These are phyloP conservation scores for Emmelina monodactyla DNA, from an alignment of 2,888 invertebrate species.

Conservation along the genomic window DNA sequence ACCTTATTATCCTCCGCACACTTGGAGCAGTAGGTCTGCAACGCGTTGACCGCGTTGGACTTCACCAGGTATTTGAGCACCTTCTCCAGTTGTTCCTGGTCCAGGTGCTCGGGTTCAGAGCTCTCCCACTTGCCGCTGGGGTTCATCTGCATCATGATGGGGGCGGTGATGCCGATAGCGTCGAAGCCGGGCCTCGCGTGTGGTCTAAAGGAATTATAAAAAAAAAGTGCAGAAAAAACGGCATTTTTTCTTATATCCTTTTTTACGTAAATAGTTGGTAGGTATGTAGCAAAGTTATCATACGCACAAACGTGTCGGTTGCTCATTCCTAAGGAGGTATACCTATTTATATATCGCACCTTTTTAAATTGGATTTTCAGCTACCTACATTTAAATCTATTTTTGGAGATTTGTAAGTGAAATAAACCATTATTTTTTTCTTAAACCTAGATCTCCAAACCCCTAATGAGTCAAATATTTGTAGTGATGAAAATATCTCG, in stretches of 20 bases:
- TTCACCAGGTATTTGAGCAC: slow-evolving; percentile 38
- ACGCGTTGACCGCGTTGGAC: slow-evolving; percentile 37
- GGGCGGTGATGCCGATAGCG: slow-evolving; percentile 30
- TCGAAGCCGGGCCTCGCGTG: slow-evolving; percentile 34
- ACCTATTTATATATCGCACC: no score
- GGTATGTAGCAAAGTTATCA: neutral
- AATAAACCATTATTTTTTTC: no score
- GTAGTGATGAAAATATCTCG: no score
- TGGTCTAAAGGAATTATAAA: slow-evolving; percentile 32
- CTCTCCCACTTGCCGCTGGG: slow-evolving; percentile 47
- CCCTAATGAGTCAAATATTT: no score
- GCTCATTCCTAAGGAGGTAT: no score
- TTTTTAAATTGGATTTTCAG: no score
- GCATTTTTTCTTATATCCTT: no score
- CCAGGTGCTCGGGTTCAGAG: slow-evolving; percentile 29
- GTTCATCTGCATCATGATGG: slow-evolving; percentile 41
- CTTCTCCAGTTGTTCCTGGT: slow-evolving; percentile 34
- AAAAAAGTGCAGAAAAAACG: no score
- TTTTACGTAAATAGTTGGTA: no score
- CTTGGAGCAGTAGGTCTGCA: slow-evolving; percentile 43
- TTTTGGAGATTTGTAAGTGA: no score
- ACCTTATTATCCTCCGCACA: slow-evolving; percentile 37
- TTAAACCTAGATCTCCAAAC: no score
- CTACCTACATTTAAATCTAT: no score
- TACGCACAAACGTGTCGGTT: neutral